Conservation (phyloP, 2,888 invertebrate species). For the Prosopocoilus inquinatus region DNA sequence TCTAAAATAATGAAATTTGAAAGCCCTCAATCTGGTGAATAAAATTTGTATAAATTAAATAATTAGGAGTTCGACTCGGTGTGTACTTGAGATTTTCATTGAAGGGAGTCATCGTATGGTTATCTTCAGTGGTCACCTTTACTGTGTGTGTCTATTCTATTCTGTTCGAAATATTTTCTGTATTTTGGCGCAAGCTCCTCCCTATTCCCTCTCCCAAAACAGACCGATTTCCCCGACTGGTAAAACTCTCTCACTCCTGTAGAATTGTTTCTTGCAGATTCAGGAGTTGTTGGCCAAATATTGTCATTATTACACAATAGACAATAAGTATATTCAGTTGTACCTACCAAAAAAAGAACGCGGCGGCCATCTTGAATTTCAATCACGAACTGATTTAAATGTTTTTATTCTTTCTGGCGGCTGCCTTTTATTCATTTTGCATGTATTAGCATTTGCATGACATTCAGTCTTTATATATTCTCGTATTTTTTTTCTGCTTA, state of each 20-base stretch:
- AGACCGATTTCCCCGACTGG: slow-evolving; percentile 23
- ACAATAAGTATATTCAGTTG: slow-evolving; percentile 3
- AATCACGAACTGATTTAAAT: background rate
- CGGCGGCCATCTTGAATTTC: slow-evolving; percentile 8
- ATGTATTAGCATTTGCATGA: no score
- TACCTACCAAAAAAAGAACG: background rate
- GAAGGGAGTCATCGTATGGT: no score
- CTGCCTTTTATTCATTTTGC: no score
- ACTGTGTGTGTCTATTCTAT: slow-evolving; percentile 2
- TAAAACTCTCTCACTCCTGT: slow-evolving; percentile 21
- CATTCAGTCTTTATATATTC: no score
- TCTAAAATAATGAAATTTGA: no score
- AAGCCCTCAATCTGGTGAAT: no score
- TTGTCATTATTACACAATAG: slow-evolving; percentile 28
- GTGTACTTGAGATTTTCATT: no score
- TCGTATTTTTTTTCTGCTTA: no score
- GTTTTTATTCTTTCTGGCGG: no score
- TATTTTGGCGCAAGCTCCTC: slow-evolving; percentile 30
- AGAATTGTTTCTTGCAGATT: slow-evolving; percentile 27
- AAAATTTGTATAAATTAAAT: no score
- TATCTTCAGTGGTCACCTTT: background rate
- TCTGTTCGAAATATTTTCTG: slow-evolving; percentile 6
- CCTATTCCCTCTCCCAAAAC: slow-evolving; percentile 31
- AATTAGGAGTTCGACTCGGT: no score
- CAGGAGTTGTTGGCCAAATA: slow-evolving; percentile 35